phyloP scores from a whole-genome alignment of 2,888 invertebrate genomes.

The Heliconius erato region DNA sequence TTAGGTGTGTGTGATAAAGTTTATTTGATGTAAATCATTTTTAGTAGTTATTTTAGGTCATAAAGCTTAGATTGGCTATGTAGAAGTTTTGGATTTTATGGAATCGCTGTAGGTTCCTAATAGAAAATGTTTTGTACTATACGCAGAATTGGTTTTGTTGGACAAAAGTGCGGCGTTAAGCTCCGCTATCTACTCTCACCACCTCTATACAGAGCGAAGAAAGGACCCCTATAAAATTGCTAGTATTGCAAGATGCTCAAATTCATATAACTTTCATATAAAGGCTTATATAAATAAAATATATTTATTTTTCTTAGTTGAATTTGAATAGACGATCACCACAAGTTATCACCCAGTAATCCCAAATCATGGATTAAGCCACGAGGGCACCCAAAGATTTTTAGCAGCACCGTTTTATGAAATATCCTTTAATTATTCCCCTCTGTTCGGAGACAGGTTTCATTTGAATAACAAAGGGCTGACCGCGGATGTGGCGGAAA shows the following conservation, averaged over 20 bases:
- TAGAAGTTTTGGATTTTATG: background rate
- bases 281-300: too few species aligned
- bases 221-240: too few species aligned
- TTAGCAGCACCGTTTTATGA: constrained; percentile 36
- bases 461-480: constrained; percentile 80
- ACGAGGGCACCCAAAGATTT: background rate
- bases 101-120: background rate
- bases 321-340: background rate
- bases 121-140: too few species aligned
- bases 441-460: constrained; percentile 67
- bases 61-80: background rate
- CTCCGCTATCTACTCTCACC: background rate
- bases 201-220: too few species aligned
- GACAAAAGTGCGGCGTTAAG: background rate
- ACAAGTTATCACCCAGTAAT: background rate
- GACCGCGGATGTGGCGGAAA: constrained; percentile 63
- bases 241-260: too few species aligned
- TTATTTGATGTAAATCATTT: constrained; percentile 30
- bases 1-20: constrained; percentile 33
- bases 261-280: background rate
- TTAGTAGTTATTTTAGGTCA: constrained; percentile 12
- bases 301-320: background rate
- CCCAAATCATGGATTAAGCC: background rate
- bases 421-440: constrained; percentile 76
- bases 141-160: too few species aligned